Percentiles rank a stretch among this genome's conserved stretches.
Conservation (phyloP, 2,797 vertebrate species). For the Synaphobranchus kaupii region DNA sequence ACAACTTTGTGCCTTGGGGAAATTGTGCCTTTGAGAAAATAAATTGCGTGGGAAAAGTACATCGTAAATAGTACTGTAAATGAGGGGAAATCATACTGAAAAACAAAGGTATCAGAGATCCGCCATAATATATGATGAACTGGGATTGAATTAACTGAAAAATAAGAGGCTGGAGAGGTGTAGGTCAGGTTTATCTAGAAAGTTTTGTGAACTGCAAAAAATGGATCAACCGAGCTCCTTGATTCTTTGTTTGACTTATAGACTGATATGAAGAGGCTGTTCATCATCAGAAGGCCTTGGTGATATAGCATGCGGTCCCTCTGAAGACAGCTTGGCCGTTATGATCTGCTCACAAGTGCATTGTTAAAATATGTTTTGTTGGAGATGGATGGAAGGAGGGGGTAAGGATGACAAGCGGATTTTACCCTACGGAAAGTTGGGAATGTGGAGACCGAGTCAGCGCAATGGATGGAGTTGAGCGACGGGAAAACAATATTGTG, state of each 20-base stretch:
- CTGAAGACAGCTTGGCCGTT: neutral
- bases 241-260: constrained; percentile 12
- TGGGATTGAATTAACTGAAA: neutral
- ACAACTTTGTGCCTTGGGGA: neutral
- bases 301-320: neutral
- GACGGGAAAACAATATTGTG: neutral
- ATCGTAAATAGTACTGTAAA: neutral
- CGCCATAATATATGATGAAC: neutral
- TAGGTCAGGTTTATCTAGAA: neutral
- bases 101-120: neutral
- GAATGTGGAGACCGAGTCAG: neutral
- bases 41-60: neutral
- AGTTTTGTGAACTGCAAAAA: neutral
- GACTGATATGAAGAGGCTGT: neutral
- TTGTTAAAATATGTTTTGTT: neutral
- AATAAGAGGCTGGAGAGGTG: neutral
- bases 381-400: neutral
- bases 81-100: neutral
- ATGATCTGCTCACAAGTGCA: neutral
- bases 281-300: constrained; percentile 6
- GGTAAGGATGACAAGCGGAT: neutral
- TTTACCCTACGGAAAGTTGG: neutral
- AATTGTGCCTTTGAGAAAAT: neutral
- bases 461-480: neutral
- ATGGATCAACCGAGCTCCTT: neutral